Evolutionary conservation across 1,140 invertebrate species (phyloP).

Genomic region (Maconellicoccus hirsutus): DNA sequence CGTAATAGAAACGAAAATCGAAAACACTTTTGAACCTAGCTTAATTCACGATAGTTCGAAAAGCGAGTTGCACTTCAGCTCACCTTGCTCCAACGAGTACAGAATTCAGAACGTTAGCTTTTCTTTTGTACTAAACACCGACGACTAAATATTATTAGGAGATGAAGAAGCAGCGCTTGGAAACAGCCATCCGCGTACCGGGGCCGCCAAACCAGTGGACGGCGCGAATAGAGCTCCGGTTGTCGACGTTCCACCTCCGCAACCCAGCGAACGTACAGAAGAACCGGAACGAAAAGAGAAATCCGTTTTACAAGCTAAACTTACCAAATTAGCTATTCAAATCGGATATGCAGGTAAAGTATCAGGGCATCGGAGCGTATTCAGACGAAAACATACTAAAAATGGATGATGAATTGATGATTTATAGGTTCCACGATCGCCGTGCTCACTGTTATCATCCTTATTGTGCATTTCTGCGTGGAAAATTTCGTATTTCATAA

Average conservation of each 20-base stretch:
- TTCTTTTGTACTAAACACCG: too few species aligned
- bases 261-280: conserved; percentile 26
- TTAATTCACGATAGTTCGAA: too few species aligned
- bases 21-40: too few species aligned
- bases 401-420: too few species aligned
- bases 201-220: not conserved
- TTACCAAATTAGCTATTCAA: conserved; percentile 97
- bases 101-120: too few species aligned
- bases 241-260: not conserved
- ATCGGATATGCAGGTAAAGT: conserved; percentile 92
- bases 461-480: conserved; percentile 91
- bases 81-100: too few species aligned
- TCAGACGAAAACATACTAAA: too few species aligned
- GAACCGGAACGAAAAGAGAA: conserved; percentile 71
- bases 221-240: not conserved
- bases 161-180: conserved; percentile 26
- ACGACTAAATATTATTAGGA: too few species aligned
- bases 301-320: conserved; percentile 95
- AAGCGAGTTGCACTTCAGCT: too few species aligned
- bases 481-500: conserved; percentile 69
- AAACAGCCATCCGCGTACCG: not conserved
- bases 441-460: conserved; percentile 89
- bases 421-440: conserved; percentile 81
- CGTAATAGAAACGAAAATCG: too few species aligned
- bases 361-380: too few species aligned